Conservation (phyloP, 2,888 invertebrate genomes). For the Drosophila infuscata region DNA sequence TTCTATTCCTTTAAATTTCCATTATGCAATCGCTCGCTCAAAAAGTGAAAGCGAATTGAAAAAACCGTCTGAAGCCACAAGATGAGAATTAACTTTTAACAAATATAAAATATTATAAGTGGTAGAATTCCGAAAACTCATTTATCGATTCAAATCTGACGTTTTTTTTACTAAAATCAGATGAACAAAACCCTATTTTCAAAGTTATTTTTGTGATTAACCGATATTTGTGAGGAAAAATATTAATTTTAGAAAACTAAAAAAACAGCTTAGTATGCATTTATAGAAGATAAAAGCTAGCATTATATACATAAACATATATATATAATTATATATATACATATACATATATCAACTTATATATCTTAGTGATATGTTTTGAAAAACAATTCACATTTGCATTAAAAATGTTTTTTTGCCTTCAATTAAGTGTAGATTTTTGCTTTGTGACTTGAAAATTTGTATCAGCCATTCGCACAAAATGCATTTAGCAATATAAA, state of each 20-base stretch:
- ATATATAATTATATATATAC: neutral
- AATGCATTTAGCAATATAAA: neutral
- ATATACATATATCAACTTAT: neutral
- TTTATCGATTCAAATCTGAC: neutral
- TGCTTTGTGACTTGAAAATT: constrained; percentile 3
- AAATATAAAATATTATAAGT: neutral
- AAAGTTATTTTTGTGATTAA: neutral
- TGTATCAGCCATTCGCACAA: neutral
- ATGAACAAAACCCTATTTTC: neutral
- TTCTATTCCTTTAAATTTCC: neutral
- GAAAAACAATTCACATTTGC: neutral
- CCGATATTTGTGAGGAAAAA: neutral
- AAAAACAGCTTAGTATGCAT: neutral
- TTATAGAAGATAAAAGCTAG: neutral
- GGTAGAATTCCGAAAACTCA: neutral
- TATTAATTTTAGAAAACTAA: neutral
- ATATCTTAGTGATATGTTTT: neutral
- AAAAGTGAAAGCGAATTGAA: neutral
- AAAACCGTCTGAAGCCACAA: neutral
- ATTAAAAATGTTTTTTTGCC: neutral
- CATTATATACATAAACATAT: neutral
- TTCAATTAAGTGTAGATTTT: neutral
- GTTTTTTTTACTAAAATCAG: neutral
- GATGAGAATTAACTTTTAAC: neutral
- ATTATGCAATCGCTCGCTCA: neutral